Conservation (phyloP, 2,113 vertebrate genomes). For the Henicopernis longicauda region DNA sequence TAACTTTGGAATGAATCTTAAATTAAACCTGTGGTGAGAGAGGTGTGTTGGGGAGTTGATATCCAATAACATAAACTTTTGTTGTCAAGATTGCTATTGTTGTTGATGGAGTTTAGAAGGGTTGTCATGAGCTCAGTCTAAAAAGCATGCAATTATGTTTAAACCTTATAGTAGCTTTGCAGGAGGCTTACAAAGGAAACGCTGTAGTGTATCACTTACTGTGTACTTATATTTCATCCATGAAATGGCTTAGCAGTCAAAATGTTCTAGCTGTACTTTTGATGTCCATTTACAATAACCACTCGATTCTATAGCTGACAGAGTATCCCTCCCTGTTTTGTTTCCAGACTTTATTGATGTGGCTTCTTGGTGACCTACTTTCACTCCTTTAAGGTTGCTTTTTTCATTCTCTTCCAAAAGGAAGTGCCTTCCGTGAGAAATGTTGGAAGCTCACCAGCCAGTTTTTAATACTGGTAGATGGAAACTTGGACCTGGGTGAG, state of each 20-base stretch:
- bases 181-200: neutral
- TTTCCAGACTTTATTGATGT: neutral
- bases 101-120: neutral
- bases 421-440: neutral
- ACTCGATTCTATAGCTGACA: neutral
- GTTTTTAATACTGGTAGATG: neutral
- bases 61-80: neutral
- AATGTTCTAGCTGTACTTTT: neutral
- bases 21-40: neutral
- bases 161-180: neutral
- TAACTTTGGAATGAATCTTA: neutral
- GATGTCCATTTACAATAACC: neutral
- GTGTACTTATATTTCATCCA: neutral
- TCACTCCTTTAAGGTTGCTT: neutral
- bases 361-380: constrained; percentile 40
- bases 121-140: neutral
- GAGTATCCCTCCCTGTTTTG: neutral
- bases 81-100: neutral
- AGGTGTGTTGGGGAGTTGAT: neutral
- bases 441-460: neutral
- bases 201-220: neutral
- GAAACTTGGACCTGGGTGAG: neutral
- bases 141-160: neutral
- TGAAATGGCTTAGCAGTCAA: neutral
- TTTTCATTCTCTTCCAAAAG: neutral